phyloP scores from a whole-genome alignment of 2,888 invertebrate genomes.

The Meliscaeva auricollis region DNA sequence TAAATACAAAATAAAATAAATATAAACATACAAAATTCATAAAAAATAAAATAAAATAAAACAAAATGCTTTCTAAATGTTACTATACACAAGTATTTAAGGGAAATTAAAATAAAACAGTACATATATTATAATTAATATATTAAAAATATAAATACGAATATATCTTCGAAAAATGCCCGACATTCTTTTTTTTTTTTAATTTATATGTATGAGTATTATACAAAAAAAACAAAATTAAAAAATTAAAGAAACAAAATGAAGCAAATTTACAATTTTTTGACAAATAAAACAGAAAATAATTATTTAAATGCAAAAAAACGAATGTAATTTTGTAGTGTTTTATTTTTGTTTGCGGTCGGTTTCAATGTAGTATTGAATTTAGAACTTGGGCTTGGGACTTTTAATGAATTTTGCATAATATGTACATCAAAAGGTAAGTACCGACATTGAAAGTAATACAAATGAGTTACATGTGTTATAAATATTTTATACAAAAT shows the following conservation, averaged over 20 bases:
- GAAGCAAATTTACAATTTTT: conserved; percentile 76
- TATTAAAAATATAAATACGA: conserved; percentile 56
- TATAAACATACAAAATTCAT: conserved; percentile 41
- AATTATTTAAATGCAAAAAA: conserved; percentile 55
- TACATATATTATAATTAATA: conserved; percentile 53
- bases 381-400: too few species aligned
- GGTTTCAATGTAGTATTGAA: not conserved
- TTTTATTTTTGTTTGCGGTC: not conserved
- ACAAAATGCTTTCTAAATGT: conserved; percentile 78
- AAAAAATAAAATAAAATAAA: conserved; percentile 36
- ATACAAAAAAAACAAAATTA: conserved; percentile 63
- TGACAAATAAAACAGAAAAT: conserved; percentile 57
- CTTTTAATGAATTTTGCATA: too few species aligned
- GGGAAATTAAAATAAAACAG: conserved; percentile 51
- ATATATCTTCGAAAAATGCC: conserved; percentile 68
- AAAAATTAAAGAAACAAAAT: conserved; percentile 70
- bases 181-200: conserved; percentile 62
- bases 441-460: too few species aligned
- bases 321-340: not conserved
- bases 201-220: conserved; percentile 77
- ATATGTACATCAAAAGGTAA: too few species aligned
- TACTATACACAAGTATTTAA: conserved; percentile 77
- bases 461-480: too few species aligned
- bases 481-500: too few species aligned
- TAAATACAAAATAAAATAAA: conserved; percentile 72